A percentile compares a stretch with the other conserved stretches of the same genome.
These are phyloP conservation scores for Melanogrammus aeglefinus DNA, from an alignment of 2,797 vertebrate genomes.

Conservation along the genomic window DNA sequence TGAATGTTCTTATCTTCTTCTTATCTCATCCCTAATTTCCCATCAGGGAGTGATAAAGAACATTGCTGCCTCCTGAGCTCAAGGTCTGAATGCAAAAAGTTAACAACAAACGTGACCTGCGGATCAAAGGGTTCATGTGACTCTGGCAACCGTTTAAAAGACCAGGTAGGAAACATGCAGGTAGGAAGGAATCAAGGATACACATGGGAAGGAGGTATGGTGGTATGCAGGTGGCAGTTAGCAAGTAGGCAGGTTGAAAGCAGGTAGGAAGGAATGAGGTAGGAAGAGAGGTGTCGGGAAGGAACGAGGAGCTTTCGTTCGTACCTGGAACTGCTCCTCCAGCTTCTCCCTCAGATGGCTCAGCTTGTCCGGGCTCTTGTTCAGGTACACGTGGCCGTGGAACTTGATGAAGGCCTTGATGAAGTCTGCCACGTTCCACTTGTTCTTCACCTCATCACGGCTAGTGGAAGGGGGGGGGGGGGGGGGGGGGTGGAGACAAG, in stretches of 20 bases:
- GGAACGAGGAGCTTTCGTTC: neutral
- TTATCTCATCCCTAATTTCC: neutral
- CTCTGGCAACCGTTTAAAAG: neutral
- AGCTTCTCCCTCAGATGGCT: constrained; percentile 88
- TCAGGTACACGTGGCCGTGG: constrained; percentile 94
- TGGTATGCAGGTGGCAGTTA: too few species aligned
- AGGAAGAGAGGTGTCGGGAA: neutral
- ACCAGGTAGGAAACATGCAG: neutral
- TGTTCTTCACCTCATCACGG: constrained; percentile 94
- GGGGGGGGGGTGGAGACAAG: neutral
- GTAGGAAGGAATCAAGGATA: too few species aligned
- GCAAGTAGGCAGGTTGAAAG: neutral
- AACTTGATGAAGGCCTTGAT: constrained; percentile 98
- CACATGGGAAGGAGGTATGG: neutral
- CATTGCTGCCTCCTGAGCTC: neutral
- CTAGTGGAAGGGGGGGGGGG: constrained; percentile 55
- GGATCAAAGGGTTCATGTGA: too few species aligned
- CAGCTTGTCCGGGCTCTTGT: constrained; percentile 92
- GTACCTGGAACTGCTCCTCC: constrained; percentile 97
- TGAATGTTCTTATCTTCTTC: neutral
- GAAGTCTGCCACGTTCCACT: constrained; percentile 95
- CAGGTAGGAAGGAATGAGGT: neutral
- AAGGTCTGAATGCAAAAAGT: neutral
- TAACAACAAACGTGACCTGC: too few species aligned
- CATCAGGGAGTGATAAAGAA: neutral